Conservation (phyloP, 2,113 vertebrate genomes). For the Melanotaenia duboulayi region DNA sequence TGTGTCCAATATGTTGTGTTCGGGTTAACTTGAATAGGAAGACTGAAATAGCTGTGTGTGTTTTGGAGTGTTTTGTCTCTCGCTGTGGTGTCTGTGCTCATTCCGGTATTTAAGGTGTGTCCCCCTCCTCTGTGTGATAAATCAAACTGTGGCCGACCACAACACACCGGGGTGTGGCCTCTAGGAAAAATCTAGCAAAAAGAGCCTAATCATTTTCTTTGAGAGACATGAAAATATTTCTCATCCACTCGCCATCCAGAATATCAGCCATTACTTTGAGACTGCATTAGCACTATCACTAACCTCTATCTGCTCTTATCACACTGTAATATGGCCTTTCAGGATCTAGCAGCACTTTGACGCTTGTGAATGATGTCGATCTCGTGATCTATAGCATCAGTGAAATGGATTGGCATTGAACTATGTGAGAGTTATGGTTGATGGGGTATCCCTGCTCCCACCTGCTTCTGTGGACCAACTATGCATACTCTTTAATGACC, state of each 20-base stretch:
- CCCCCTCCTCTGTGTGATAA: conserved; percentile 62
- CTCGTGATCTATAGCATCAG: conserved; percentile 25
- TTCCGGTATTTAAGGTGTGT: conserved; percentile 59
- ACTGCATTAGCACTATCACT: conserved; percentile 33
- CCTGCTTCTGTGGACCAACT: conserved; percentile 47
- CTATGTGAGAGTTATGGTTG: conserved; percentile 22
- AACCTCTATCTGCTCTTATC: conserved; percentile 39
- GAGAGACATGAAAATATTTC: conserved; percentile 48
- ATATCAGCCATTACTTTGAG: conserved; percentile 27
- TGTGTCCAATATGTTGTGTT: conserved; percentile 13
- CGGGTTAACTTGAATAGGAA: background rate
- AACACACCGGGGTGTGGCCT: conserved; percentile 56
- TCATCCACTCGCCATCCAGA: conserved; percentile 2
- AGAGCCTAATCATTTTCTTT: conserved; percentile 42
- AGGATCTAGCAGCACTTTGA: conserved; percentile 32
- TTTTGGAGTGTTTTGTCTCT: conserved; percentile 46
- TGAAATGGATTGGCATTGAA: conserved; percentile 42
- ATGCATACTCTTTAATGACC: conserved; percentile 59
- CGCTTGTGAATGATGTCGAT: conserved; percentile 9
- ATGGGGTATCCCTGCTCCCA: conserved; percentile 42
- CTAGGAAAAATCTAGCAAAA: conserved; percentile 45
- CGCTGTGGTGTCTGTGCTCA: conserved; percentile 50
- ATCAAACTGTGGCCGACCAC: conserved; percentile 64
- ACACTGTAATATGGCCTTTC: conserved; percentile 20
- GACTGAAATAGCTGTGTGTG: conserved; percentile 21